These are phyloP conservation scores for Drosophila borborema DNA, from an alignment of 2,888 invertebrate genomes.

Conservation along the genomic window DNA sequence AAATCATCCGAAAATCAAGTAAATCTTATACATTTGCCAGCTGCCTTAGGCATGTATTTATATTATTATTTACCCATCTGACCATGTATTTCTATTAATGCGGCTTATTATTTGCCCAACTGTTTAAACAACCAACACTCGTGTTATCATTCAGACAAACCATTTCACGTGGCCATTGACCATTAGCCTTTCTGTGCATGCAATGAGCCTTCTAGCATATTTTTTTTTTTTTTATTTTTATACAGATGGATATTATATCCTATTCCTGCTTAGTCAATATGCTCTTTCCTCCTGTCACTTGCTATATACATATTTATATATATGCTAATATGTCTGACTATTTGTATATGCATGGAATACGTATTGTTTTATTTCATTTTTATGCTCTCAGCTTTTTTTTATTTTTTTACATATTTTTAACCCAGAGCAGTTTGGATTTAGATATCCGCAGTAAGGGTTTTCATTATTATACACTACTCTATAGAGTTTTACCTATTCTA, in stretches of 20 bases:
- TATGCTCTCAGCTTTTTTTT: too few species aligned
- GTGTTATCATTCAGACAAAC: conserved; percentile 11
- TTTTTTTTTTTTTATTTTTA: conserved; percentile 5
- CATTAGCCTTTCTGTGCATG: conserved; percentile 24
- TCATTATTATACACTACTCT: conserved; percentile 21
- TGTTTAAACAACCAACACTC: conserved; percentile 30
- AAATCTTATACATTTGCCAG: neutral
- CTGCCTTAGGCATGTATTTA: conserved; percentile 6
- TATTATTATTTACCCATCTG: conserved; percentile 32
- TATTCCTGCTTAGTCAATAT: neutral
- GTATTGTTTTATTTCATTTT: too few species aligned
- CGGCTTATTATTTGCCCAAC: conserved; percentile 32
- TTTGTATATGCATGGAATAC: conserved; percentile 22
- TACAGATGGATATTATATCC: neutral
- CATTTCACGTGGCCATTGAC: conserved; percentile 46
- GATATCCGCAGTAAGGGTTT: conserved; percentile 45
- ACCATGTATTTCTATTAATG: conserved; percentile 27
- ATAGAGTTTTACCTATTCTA: neutral
- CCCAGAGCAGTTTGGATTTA: conserved; percentile 52
- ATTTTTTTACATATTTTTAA: conserved; percentile 39
- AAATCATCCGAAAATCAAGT: conserved; percentile 49
- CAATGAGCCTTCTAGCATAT: conserved; percentile 17
- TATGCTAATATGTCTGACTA: conserved; percentile 5
- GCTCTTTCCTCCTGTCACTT: neutral
- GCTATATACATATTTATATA: neutral